Percentiles rank a stretch among this genome's conserved stretches.
Evolutionary conservation across 2,888 invertebrate genomes (phyloP).

Genomic region (Byasa hedistus): DNA sequence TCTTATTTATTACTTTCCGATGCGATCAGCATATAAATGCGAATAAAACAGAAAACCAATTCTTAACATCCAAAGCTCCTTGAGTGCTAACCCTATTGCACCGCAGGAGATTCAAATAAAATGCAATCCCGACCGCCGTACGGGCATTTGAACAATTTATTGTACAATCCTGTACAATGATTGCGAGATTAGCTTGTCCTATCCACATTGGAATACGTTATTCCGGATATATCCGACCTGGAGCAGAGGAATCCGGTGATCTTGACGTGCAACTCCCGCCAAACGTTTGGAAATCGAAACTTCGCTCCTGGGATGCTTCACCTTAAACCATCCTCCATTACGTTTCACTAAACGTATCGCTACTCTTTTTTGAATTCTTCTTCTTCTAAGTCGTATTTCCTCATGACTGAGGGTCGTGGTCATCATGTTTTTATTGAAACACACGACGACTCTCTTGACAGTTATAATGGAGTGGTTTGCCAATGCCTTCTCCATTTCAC

Average conservation of each 20-base stretch:
- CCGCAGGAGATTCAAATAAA: constrained; percentile 35
- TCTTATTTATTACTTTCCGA: no score
- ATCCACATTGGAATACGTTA: constrained; percentile 58
- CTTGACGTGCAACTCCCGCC: constrained; percentile 57
- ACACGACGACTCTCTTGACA: no score
- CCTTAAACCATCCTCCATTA: constrained; percentile 41
- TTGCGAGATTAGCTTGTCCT: constrained; percentile 67
- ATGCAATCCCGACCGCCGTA: constrained; percentile 35
- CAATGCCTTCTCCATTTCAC: no score
- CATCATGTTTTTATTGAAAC: no score
- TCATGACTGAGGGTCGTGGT: no score
- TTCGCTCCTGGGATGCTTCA: constrained; percentile 58
- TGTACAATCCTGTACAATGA: constrained; percentile 55
- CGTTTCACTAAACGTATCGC: constrained; percentile 37
- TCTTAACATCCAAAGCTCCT: constrained; percentile 2
- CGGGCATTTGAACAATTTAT: constrained; percentile 39
- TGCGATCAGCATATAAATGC: no score
- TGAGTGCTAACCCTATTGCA: constrained; percentile 9
- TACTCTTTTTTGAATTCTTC: constrained; percentile 29
- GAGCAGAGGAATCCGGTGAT: constrained; percentile 76
- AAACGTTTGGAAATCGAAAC: constrained; percentile 71
- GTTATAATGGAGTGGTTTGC: no score
- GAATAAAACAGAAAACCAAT: no score
- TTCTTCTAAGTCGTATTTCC: no score
- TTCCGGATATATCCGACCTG: constrained; percentile 62